Evolutionary conservation across 2,113 vertebrate genomes (phyloP).

Genomic region (Genyomyrus donnyi): DNA sequence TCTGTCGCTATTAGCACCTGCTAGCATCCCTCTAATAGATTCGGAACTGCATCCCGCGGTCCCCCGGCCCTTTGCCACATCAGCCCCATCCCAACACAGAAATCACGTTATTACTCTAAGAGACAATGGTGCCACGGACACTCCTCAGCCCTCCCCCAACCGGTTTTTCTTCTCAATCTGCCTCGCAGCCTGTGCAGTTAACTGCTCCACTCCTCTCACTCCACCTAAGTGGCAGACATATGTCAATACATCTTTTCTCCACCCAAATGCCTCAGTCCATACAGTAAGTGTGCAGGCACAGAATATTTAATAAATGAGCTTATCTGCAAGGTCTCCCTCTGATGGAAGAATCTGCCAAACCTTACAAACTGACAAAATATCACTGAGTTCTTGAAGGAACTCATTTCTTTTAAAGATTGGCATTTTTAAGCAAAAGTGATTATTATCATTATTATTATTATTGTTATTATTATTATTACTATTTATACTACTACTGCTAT

Average conservation of each 20-base stretch:
- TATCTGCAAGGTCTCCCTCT: not conserved
- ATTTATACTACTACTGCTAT: not conserved
- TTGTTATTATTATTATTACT: not conserved
- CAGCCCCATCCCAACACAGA: not conserved
- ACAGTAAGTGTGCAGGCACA: not conserved
- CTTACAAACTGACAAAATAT: not conserved
- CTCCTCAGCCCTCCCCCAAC: not conserved
- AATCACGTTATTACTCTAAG: not conserved
- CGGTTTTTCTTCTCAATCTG: not conserved
- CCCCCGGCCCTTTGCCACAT: not conserved
- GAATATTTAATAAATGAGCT: not conserved
- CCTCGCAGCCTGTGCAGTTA: not conserved
- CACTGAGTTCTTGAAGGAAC: not conserved
- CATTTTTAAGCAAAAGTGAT: not conserved
- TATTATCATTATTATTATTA: not conserved
- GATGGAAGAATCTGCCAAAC: not conserved
- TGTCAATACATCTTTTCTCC: not conserved
- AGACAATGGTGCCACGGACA: not conserved
- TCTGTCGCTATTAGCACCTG: not conserved
- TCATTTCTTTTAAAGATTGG: not conserved
- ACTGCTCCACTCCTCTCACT: not conserved
- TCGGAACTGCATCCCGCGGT: not conserved
- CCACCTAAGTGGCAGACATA: not conserved
- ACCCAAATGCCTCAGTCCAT: not conserved
- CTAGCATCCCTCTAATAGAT: not conserved